phyloP scores from a whole-genome alignment of 2,888 invertebrate species.

The Augiades crinisus region DNA sequence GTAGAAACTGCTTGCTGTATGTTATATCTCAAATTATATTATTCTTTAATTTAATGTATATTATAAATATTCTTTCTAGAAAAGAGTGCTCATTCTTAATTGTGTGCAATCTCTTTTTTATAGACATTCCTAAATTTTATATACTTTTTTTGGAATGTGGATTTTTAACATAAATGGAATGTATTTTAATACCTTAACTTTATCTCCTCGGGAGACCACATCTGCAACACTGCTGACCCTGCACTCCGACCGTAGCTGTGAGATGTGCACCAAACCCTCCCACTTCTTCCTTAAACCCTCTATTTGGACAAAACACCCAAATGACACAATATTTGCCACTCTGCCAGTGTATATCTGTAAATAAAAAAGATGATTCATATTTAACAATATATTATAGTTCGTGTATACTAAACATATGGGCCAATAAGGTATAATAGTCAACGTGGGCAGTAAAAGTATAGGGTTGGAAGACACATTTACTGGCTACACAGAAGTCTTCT shows the following conservation, averaged over 20 bases:
- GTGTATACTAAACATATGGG: background rate
- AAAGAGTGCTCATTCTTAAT: too few relatives aligned
- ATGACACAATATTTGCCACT: conserved; percentile 97
- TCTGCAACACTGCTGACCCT: conserved; percentile 97
- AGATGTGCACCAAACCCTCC: conserved; percentile 99
- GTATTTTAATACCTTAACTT: conserved; percentile 85
- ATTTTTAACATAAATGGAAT: too few relatives aligned
- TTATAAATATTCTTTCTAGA: too few relatives aligned
- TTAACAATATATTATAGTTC: background rate
- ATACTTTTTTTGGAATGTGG: too few relatives aligned
- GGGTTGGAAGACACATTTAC: too few relatives aligned
- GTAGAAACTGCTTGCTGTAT: too few relatives aligned
- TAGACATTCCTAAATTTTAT: too few relatives aligned
- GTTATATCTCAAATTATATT: too few relatives aligned
- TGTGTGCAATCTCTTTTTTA: too few relatives aligned
- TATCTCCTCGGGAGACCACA: conserved; percentile 94
- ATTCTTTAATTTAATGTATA: too few relatives aligned
- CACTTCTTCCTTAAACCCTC: conserved; percentile 93
- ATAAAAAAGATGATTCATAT: background rate
- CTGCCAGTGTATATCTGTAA: conserved; percentile 93
- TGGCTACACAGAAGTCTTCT: too few relatives aligned
- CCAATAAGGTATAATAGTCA: background rate
- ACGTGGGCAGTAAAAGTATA: too few relatives aligned
- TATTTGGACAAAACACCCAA: conserved; percentile 98
- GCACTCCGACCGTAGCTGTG: conserved; percentile 95